phyloP scores from a whole-genome alignment of 2,113 vertebrate genomes.

The Burhinus bistriatus region DNA sequence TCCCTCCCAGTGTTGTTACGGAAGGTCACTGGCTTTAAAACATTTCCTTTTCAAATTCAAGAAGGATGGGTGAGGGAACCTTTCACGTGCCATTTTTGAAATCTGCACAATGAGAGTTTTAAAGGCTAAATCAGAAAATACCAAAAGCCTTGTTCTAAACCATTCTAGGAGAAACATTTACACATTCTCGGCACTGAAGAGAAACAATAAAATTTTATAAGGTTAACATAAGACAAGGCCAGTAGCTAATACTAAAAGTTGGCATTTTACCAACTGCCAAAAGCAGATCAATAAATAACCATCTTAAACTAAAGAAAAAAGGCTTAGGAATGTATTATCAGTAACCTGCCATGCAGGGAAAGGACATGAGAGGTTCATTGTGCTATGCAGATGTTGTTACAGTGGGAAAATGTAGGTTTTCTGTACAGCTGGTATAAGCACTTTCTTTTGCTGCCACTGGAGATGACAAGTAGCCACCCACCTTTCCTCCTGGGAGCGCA shows the following conservation, averaged over 20 bases:
- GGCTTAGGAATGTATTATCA: not conserved
- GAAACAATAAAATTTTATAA: conserved; percentile 35
- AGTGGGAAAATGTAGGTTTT: fast-evolving
- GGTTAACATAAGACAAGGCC: conserved; percentile 41
- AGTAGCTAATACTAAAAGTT: not conserved
- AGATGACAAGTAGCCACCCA: not conserved
- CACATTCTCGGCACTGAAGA: not conserved
- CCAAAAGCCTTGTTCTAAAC: not conserved
- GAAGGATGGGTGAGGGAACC: not conserved
- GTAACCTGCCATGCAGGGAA: not conserved
- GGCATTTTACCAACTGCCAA: not conserved
- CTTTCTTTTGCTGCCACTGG: not conserved
- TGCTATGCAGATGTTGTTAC: not conserved
- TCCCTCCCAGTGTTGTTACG: not conserved
- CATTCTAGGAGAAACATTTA: conserved; percentile 36
- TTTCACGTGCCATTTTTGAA: not conserved
- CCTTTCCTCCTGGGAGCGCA: fast-evolving
- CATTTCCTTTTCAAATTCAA: not conserved
- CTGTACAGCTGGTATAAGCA: fast-evolving
- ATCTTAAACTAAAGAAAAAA: not conserved
- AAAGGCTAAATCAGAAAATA: conserved; percentile 36
- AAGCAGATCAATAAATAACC: conserved; percentile 56
- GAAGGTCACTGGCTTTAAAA: not conserved
- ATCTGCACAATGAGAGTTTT: not conserved
- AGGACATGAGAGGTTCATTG: not conserved